These are phyloP conservation scores for Deilephila elpenor DNA, from an alignment of 2,888 invertebrate species.

Conservation along the genomic window DNA sequence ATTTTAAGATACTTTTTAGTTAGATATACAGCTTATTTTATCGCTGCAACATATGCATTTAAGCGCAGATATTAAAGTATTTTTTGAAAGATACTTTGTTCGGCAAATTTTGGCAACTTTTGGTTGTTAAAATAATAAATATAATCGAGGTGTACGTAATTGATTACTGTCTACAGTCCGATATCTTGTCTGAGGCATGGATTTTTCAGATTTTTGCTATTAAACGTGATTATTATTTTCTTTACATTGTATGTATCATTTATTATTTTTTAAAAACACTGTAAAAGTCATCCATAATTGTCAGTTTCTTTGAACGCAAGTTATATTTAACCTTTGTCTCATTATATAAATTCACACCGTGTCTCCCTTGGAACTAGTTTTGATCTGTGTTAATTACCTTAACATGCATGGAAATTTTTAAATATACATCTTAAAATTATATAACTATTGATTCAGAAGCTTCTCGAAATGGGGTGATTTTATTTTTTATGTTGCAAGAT, in stretches of 20 bases:
- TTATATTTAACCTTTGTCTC: neutral
- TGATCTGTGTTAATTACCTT: conserved; percentile 24
- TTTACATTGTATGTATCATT: neutral
- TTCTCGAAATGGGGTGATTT: too few species aligned
- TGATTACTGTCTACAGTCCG: too few species aligned
- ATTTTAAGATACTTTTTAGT: conserved; percentile 37
- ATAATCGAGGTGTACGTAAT: too few species aligned
- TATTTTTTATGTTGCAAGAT: too few species aligned
- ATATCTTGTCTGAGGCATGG: neutral
- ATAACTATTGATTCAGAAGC: neutral
- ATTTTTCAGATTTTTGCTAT: neutral
- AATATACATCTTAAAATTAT: neutral
- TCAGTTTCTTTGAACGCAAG: neutral
- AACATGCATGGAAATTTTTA: neutral
- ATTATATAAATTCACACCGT: conserved; percentile 6
- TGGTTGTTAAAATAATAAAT: too few species aligned
- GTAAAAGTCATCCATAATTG: neutral
- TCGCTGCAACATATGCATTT: neutral
- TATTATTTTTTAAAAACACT: neutral
- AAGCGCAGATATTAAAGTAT: too few species aligned
- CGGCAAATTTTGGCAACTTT: too few species aligned
- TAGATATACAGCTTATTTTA: conserved; percentile 26
- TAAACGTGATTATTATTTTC: neutral
- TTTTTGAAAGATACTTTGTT: too few species aligned
- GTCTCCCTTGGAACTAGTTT: conserved; percentile 26